phyloP scores from a whole-genome alignment of 1,140 invertebrate genomes.

The Drosophila virilis region DNA sequence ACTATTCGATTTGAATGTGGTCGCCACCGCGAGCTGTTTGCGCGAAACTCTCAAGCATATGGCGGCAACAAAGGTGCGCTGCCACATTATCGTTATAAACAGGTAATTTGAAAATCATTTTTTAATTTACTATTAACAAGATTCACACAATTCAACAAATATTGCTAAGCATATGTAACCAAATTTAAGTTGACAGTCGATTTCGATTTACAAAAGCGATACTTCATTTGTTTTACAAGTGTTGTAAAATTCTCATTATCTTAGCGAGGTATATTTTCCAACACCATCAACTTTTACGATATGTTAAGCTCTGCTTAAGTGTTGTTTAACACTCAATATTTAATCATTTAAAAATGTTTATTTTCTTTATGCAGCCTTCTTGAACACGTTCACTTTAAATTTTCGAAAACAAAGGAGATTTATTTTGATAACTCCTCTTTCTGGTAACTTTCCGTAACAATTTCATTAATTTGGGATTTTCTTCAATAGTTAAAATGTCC shows the following conservation, averaged over 20 bases:
- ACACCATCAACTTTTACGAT: no score
- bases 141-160: neutral
- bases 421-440: no score
- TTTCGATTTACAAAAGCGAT: neutral
- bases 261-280: no score
- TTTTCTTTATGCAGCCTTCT: no score
- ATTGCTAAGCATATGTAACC: no score
- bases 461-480: neutral
- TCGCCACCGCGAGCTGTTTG: constrained; percentile 86
- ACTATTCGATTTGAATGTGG: constrained; percentile 86
- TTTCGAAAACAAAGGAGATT: neutral
- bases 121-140: neutral
- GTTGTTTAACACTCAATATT: no score
- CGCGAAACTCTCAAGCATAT: constrained; percentile 86
- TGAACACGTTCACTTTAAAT: neutral
- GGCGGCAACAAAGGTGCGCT: constrained; percentile 70
- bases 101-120: constrained; percentile 62
- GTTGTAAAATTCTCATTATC: no score
- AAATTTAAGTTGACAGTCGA: no score
- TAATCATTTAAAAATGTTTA: no score
- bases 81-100: constrained; percentile 84
- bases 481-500: neutral
- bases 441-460: neutral
- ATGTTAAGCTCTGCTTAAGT: no score
- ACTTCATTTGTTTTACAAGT: no score